Evolutionary conservation across 2,797 vertebrate species (phyloP).

Genomic region (Artibeus lituratus): DNA sequence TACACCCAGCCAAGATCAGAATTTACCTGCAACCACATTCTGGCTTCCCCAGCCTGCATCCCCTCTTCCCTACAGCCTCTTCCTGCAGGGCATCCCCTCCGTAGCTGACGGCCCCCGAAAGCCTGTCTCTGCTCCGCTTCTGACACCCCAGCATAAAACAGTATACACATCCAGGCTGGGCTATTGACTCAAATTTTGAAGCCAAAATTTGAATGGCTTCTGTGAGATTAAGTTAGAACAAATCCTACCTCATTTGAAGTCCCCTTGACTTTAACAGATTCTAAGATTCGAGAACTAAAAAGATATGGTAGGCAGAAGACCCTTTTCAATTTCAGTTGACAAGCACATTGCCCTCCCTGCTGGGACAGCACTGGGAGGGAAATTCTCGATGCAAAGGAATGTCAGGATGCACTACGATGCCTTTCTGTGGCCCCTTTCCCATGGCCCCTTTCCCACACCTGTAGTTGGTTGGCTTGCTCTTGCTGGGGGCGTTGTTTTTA

Average conservation of each 20-base stretch:
- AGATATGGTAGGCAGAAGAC: not conserved
- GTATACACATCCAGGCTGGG: not conserved
- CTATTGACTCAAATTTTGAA: constrained; percentile 11
- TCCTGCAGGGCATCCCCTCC: not conserved
- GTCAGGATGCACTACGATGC: accelerated
- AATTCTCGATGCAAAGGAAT: not conserved
- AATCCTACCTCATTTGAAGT: not conserved
- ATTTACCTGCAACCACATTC: not conserved
- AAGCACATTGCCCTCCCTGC: not conserved
- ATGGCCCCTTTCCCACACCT: not conserved
- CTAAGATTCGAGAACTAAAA: not conserved
- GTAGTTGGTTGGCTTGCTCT: not conserved
- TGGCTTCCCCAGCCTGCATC: not conserved
- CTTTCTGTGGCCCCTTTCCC: not conserved
- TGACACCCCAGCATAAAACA: not conserved
- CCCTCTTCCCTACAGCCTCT: not conserved
- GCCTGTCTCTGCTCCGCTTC: not conserved
- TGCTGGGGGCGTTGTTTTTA: not conserved
- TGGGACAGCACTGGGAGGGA: not conserved
- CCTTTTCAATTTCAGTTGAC: not conserved
- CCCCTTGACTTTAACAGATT: not conserved
- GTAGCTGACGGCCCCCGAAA: not conserved
- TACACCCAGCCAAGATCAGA: not conserved
- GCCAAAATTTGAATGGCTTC: not conserved
- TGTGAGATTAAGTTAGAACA: constrained; percentile 3